These are phyloP conservation scores for Linnaemya tessellans DNA, from an alignment of 2,888 invertebrate species.

Conservation along the genomic window DNA sequence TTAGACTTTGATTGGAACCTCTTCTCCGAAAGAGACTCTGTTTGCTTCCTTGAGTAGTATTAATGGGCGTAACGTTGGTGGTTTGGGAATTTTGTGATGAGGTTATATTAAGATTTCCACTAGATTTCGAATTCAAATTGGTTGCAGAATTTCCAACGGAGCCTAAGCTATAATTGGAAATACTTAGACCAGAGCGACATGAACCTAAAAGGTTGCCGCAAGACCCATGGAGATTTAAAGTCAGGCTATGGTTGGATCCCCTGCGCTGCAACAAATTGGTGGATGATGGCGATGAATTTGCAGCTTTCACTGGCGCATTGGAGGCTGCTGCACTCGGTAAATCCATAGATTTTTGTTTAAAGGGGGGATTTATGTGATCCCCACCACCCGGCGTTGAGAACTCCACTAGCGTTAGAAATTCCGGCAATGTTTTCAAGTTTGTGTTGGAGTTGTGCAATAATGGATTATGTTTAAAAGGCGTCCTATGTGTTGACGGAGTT, in stretches of 20 bases:
- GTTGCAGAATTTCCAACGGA: conserved; percentile 81
- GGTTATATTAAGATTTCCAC: conserved; percentile 77
- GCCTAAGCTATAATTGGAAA: conserved; percentile 85
- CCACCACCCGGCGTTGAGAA: conserved; percentile 80
- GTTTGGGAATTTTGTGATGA: conserved; percentile 67
- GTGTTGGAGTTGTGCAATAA: conserved; percentile 85
- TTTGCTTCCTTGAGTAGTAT: conserved; percentile 84
- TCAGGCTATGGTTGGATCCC: conserved; percentile 86
- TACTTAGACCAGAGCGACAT: conserved; percentile 83
- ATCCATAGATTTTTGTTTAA: conserved; percentile 79
- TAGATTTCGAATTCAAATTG: conserved; percentile 79
- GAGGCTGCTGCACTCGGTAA: conserved; percentile 71
- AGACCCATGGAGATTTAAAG: conserved; percentile 85
- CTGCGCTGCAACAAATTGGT: conserved; percentile 84
- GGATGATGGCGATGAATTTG: conserved; percentile 75
- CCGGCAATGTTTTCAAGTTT: conserved; percentile 88
- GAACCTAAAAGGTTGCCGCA: conserved; percentile 81
- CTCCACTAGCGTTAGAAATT: conserved; percentile 88
- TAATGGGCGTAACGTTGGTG: conserved; percentile 74
- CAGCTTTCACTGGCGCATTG: conserved; percentile 54
- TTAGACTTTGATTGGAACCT: conserved; percentile 72
- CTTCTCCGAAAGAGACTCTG: conserved; percentile 84
- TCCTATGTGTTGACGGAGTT: conserved; percentile 64
- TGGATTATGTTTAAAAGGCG: conserved; percentile 78
- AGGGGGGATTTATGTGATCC: conserved; percentile 74